phyloP scores from a whole-genome alignment of 2,888 invertebrate species.

The Hartigia nigra region DNA sequence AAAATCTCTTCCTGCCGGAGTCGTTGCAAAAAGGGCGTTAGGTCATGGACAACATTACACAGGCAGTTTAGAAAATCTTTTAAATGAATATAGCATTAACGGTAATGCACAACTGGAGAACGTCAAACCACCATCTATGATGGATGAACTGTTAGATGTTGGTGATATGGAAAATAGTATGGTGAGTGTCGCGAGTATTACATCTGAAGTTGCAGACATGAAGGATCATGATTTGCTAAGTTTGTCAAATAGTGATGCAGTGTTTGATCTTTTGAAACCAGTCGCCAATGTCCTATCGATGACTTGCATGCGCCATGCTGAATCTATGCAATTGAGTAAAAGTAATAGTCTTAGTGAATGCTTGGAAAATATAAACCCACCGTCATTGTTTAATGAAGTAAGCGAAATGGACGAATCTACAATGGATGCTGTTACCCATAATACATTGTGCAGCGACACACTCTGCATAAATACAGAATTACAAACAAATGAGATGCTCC shows the following conservation, averaged over 20 bases:
- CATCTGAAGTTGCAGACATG: constrained; percentile 79
- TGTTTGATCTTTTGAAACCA: constrained; percentile 73
- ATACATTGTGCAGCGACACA: constrained; percentile 67
- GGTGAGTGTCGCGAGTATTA: constrained; percentile 85
- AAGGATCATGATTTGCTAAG: constrained; percentile 65
- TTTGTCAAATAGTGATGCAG: constrained; percentile 56
- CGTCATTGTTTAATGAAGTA: constrained; percentile 78
- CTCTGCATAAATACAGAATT: constrained; percentile 69
- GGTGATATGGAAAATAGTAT: constrained; percentile 84
- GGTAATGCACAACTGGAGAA: constrained; percentile 80
- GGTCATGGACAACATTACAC: constrained; percentile 68
- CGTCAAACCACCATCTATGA: constrained; percentile 85
- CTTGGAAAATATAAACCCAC: constrained; percentile 78
- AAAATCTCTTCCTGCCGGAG: constrained; percentile 77
- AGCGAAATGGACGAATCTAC: constrained; percentile 70
- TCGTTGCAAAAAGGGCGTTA: constrained; percentile 79
- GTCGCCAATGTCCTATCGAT: constrained; percentile 67
- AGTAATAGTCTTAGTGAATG: constrained; percentile 69
- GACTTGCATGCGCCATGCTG: constrained; percentile 59
- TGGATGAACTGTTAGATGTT: constrained; percentile 72
- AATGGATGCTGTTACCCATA: constrained; percentile 61
- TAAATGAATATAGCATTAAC: constrained; percentile 69
- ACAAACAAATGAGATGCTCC: constrained; percentile 53
- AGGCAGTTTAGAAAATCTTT: constrained; percentile 74
- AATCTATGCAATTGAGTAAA: constrained; percentile 61